Evolutionary conservation across 2,797 vertebrate species (phyloP), one percentile per base, ranked within the genome.

Genomic region (Onychomys leucogaster): DNA sequence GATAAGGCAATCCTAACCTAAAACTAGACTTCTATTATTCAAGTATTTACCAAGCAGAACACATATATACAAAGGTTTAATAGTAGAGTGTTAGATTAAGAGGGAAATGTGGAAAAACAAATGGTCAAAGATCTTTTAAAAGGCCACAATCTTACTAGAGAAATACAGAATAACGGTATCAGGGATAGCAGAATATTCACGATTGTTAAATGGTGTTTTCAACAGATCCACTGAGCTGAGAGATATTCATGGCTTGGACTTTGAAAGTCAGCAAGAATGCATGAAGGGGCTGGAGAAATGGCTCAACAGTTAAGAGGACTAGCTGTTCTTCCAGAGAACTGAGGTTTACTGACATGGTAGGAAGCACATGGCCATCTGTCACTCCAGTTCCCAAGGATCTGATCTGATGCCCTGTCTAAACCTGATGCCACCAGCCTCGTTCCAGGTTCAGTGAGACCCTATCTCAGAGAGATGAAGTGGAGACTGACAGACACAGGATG

Each of bases 41-140:
- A 96, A 85, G 87, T 86, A 95, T 92, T 92, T 96, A 82, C 27
- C 59, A 16, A 92, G 37, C 82, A 94, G 57, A 92, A 41, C 43
- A 88, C 7, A 95, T 41, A 41, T 61, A 86, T 41, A 95, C 76
- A 82, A 76, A 87, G 32, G 13, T 61, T 84, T 16, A 91, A 92
- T 1, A 34, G 21, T n/a, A 75, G 11, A 41, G 1, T 57, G 23
- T 55, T 90, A 59, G 13, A 46, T 37, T 65, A 91, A 94, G 12
- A 92, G 29, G 5, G 14, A 52, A 93, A 95, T 4, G 11, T 6
- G 27, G 32, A 37, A 32, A 16, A 89, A 78, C 4, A 78, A 96
- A 77, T 88, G 57, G 84, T 69, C 63, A 27, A 86, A 86, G 43
- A 69, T 52, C 63, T 21, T 65, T 84, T 84, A 78, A 89, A 91